phyloP scores from a whole-genome alignment of 2,113 vertebrate species.

The Dinomys branickii region DNA sequence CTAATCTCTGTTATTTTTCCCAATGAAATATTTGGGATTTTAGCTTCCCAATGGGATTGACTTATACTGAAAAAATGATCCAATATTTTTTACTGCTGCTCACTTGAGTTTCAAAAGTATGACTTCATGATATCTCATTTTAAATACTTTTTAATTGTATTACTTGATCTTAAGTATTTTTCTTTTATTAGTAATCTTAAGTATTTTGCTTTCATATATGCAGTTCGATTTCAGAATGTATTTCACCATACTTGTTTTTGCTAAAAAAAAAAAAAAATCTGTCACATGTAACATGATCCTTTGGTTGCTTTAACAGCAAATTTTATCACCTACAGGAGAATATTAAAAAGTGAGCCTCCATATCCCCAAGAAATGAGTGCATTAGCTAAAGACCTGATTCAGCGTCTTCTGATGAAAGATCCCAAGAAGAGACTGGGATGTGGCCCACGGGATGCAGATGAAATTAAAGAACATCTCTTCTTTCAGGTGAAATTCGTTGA shows the following conservation, averaged over 20 bases:
- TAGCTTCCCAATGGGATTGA: background rate
- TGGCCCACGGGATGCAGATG: constrained; percentile 91
- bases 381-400: constrained; percentile 95
- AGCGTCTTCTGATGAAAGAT: constrained; percentile 94
- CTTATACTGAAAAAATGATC: background rate
- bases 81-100: background rate
- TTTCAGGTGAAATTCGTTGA: constrained; percentile 91
- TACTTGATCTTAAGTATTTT: background rate
- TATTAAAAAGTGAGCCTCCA: constrained; percentile 97
- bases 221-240: background rate
- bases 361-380: constrained; percentile 95
- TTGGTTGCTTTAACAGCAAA: constrained; percentile 48
- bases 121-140: background rate
- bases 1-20: background rate
- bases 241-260: background rate
- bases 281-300: background rate
- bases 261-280: background rate
- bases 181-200: background rate
- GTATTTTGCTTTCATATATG: background rate
- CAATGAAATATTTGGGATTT: constrained; percentile 2
- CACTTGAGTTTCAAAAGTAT: constrained; percentile 26
- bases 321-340: constrained; percentile 91
- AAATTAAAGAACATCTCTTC: constrained; percentile 96
- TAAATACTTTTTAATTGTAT: background rate
- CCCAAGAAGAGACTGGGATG: constrained; percentile 96